Evolutionary conservation across 2,888 invertebrate genomes (phyloP), one percentile per base, ranked within the genome.

Genomic region (Selenia dentaria): DNA sequence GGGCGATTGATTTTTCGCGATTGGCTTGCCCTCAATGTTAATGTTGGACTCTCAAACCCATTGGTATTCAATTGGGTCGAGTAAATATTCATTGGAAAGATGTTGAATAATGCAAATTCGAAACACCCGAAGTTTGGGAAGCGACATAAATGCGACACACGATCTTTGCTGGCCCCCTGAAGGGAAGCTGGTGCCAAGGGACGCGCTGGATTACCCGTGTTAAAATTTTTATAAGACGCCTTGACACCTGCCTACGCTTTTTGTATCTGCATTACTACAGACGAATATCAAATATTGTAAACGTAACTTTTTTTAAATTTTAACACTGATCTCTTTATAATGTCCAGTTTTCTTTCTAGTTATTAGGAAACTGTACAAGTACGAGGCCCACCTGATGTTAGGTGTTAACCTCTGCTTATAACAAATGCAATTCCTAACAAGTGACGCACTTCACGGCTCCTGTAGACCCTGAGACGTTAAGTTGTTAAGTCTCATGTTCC

Each of bases 91-190:
- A 70, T 72, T 64, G 64, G 59, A 56, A 62, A 59, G 59, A 63
- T 61, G 64, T 69, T 71, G 70, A 72, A 73, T 73, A 70, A 70
- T 70, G 65, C 66, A 66, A 73, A 70, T 60, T 64, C 61, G 62
- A 66, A 72, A 71, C 66, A 64, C 58, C 58, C 59, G 51, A 67
- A 69, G 52, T 67, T 64, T 59, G 55, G 46, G 51, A 51, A 58
- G 64, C 59, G 62, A 64, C 69, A 57, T 64, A 67, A 54, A 68
- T 64, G 60, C 60, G 62, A 65, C 61, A 67, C 58, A 60, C 61
- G 57, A 66, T 57, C 56, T 64, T 58, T 58, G 56, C 37, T 55
- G 55, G 52, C 43, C 36, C 37, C 25, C 22, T 45, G 46, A 34
- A 46, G 43, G 48, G 26, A 2, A 16, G 16, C 34, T 18, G 27